Percentiles rank a stretch among this genome's conserved stretches.
Conservation (phyloP, 1,140 invertebrate genomes). For the Teleogryllus occipitalis region DNA sequence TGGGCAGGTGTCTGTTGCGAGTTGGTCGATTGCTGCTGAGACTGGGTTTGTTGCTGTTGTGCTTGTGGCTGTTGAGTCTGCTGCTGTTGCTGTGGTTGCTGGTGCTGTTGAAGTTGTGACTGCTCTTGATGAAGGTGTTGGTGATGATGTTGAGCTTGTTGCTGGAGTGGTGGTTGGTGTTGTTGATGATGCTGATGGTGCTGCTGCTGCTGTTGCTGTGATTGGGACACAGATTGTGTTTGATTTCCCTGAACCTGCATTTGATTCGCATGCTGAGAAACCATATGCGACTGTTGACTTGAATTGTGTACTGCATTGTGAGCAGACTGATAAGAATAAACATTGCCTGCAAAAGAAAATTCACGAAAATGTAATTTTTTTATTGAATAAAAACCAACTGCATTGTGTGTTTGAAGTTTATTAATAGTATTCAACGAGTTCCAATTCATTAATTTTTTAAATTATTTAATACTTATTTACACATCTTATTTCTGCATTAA, state of each 20-base stretch:
- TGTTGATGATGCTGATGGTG: conserved; percentile 9
- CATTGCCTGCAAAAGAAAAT: neutral
- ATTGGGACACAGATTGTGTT: conserved; percentile 21
- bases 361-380: neutral
- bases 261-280: neutral
- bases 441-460: neutral
- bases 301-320: neutral
- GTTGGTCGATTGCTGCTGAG: conserved; percentile 28
- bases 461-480: neutral
- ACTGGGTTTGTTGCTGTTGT: conserved; percentile 31
- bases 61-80: conserved; percentile 25
- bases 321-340: neutral
- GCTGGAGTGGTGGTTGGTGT: conserved; percentile 30
- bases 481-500: neutral
- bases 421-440: too few relatives aligned
- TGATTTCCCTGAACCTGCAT: neutral
- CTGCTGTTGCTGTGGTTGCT: conserved; percentile 21
- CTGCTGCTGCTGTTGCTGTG: conserved; percentile 24
- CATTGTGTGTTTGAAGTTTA: too few relatives aligned
- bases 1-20: conserved; percentile 19
- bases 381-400: too few relatives aligned
- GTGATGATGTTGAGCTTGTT: conserved; percentile 34
- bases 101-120: conserved; percentile 30
- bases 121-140: conserved; percentile 28
- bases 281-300: neutral